A percentile compares a stretch with the other conserved stretches of the same genome.
phyloP scores from a whole-genome alignment of 1,140 invertebrate genomes.

The Yoshiicerus persimilis region DNA sequence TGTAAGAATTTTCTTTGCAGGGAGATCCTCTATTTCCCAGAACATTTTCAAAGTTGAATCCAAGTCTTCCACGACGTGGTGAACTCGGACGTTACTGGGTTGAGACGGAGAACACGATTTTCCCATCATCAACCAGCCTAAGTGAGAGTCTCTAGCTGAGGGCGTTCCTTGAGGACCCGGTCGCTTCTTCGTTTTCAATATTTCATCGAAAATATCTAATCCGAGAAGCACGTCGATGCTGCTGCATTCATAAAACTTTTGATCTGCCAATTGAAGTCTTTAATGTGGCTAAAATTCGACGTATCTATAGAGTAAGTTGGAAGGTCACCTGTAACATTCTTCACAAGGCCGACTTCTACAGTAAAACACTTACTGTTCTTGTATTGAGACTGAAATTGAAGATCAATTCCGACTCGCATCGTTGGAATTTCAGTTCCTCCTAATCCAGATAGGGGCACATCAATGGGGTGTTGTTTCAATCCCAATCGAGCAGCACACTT shows the following conservation, averaged over 20 bases:
- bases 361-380: background rate
- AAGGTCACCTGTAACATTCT: background rate
- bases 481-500: background rate
- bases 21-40: slow-evolving; percentile 51
- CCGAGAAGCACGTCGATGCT: background rate
- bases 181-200: background rate
- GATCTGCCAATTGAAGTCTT: background rate
- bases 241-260: background rate
- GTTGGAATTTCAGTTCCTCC: background rate
- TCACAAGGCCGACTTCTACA: background rate
- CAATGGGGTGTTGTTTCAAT: background rate
- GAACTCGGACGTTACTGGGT: background rate
- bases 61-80: too few relatives aligned
- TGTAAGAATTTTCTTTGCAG: background rate
- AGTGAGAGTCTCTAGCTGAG: background rate
- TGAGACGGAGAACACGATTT: too few relatives aligned
- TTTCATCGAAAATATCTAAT: background rate
- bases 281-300: background rate
- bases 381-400: background rate
- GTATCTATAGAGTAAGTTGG: background rate
- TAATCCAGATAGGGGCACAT: background rate
- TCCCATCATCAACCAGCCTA: background rate
- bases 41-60: slow-evolving; percentile 43
- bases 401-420: background rate
- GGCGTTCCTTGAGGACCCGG: background rate